A percentile compares a stretch with the other conserved stretches of the same genome.
Conservation (phyloP, 1,140 invertebrate species). For the Pseudomyrmex sp. region DNA sequence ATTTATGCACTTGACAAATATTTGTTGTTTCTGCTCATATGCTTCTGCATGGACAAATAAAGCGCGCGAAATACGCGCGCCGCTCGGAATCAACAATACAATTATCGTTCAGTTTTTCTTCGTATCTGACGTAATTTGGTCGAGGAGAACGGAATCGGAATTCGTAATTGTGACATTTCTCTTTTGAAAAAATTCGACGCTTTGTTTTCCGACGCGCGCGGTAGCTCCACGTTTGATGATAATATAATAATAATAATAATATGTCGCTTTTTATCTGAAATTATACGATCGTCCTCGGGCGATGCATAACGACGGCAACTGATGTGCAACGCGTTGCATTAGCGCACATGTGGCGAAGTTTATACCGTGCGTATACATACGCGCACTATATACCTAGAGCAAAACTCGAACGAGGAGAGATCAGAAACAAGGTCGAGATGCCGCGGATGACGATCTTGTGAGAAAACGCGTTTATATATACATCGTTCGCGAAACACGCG, state of each 20-base stretch:
- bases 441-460: no score
- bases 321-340: background rate
- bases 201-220: no score
- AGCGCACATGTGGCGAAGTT: constrained; percentile 11
- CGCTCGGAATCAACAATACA: background rate
- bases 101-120: no score
- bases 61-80: background rate
- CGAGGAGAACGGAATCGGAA: no score
- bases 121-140: no score
- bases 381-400: no score
- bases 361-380: background rate
- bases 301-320: background rate
- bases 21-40: constrained; percentile 10
- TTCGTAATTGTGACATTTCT: no score
- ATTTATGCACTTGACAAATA: constrained; percentile 33
- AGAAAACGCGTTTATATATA: no score
- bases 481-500: no score
- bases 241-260: background rate
- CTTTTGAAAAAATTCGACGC: no score
- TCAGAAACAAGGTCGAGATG: no score
- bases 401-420: no score
- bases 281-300: constrained; percentile 15
- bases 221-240: background rate
- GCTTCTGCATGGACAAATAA: background rate
- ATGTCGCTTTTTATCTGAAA: constrained; percentile 27